These are phyloP conservation scores for Typhlomys cinereus DNA, from an alignment of 2,113 vertebrate genomes.

Conservation along the genomic window DNA sequence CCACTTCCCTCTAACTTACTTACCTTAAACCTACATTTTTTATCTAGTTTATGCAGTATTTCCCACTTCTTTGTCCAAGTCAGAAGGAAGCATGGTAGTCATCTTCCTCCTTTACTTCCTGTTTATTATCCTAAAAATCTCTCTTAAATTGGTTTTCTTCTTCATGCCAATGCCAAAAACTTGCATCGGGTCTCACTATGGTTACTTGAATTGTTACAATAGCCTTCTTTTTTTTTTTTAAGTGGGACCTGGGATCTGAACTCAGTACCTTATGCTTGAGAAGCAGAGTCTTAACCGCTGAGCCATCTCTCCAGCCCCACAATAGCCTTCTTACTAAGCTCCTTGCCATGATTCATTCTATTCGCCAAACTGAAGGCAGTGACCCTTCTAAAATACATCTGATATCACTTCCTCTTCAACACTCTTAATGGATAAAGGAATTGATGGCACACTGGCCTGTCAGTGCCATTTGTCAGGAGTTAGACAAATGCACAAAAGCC, in stretches of 20 bases:
- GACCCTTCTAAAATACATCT: constrained; percentile 22
- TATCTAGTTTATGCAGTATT: background rate
- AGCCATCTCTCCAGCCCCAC: too few species aligned
- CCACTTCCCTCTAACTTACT: background rate
- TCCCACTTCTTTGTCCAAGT: background rate
- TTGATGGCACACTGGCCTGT: background rate
- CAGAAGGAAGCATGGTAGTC: background rate
- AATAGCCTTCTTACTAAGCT: background rate
- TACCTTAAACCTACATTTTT: background rate
- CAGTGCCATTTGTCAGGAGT: background rate
- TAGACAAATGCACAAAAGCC: background rate
- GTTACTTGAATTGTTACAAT: background rate
- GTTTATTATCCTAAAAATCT: background rate
- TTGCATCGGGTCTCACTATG: background rate
- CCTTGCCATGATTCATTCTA: background rate
- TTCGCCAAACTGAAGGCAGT: background rate
- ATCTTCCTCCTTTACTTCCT: background rate
- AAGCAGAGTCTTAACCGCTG: too few species aligned
- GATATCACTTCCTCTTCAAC: background rate
- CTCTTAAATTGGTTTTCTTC: background rate
- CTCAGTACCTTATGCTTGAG: too few species aligned
- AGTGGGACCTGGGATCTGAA: too few species aligned
- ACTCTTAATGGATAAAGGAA: background rate
- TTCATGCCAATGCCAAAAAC: background rate
- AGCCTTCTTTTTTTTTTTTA: too few species aligned